phyloP scores from a whole-genome alignment of 2,113 vertebrate genomes.

The Cettia cetti region DNA sequence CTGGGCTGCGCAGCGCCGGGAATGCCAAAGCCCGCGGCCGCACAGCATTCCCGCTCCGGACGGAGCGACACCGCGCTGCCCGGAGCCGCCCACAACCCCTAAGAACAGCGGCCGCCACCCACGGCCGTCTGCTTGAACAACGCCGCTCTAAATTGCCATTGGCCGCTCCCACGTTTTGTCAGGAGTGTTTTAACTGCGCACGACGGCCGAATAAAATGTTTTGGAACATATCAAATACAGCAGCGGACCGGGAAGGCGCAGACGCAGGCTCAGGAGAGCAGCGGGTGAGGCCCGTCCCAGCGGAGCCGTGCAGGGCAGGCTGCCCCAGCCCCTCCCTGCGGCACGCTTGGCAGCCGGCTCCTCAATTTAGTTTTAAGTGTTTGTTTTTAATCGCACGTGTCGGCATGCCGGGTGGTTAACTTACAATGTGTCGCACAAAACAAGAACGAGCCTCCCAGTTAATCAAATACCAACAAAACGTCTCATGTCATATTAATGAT shows the following conservation, averaged over 20 bases:
- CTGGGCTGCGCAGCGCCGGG: background rate
- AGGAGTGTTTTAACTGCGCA: background rate
- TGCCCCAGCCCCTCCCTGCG: background rate
- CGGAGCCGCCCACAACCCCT: accelerated
- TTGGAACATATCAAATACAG: accelerated
- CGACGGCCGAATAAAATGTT: background rate
- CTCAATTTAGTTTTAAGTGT: background rate
- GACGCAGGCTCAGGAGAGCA: background rate
- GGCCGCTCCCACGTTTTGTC: background rate
- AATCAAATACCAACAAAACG: slow-evolving; percentile 42
- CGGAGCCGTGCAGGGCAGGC: background rate
- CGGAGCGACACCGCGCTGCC: accelerated
- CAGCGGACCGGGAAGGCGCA: background rate
- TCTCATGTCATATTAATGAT: slow-evolving; percentile 24
- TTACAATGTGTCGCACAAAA: slow-evolving; percentile 9
- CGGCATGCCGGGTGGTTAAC: slow-evolving; percentile 35
- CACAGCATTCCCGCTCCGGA: no score
- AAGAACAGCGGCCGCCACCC: accelerated
- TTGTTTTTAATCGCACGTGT: slow-evolving; percentile 45
- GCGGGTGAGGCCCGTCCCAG: accelerated
- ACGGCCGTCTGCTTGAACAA: accelerated
- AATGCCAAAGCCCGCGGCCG: background rate
- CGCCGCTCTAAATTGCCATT: accelerated
- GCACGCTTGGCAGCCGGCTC: background rate
- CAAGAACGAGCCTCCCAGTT: slow-evolving; percentile 33